Base-by-base conservation (phyloP, 2,797 vertebrate genomes). In the Gephyroberyx darwinii region DNA sequence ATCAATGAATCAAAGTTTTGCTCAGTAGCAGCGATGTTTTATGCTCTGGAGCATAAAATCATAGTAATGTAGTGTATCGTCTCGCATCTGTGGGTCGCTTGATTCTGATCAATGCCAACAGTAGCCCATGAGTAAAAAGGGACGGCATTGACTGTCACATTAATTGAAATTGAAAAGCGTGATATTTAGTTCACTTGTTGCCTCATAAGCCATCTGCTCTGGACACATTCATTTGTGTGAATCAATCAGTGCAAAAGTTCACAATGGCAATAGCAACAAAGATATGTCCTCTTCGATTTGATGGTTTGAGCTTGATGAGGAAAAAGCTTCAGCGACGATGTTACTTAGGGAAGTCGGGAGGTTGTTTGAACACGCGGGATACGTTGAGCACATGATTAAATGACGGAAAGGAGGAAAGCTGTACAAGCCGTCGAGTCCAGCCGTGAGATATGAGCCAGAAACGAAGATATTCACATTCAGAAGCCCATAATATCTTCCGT, bases 171-270 rank as follows among this genome's bases (percentile, higher is more conserved):
- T 20, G 65, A 79, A 66, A 35, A 59, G 60, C 20, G 51, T 71
- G 64, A 64, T 69, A 76, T 80, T 83, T 69, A 73, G 45, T 71
- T 66, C 43, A 63, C 58, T 67, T 59, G 69, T 31, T 66, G 71
- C 74, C 71, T 80, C 65, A 81, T 77, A 75, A 57, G 65, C 65
- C 62, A 77, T 54, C 65, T 79, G 78, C 63, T 81, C 68, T 71
- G 62, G 71, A 80, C 63, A 60, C 69, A 60, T 70, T 76, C 59
- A 65, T 37, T 22, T 47, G 54, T 50, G 48, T 39, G 47, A 74
- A 61, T 73, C 62, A 60, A 51, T 61, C 65, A 54, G 26, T 39
- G 74, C 26, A 57, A 77, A 52, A 75, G 65, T 56, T 57, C 43
- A 54, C 39, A 35, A 14, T 39, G 43, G 48, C 66, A 59, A 19